phyloP scores from a whole-genome alignment of 35 echinoderm and acorn worm genomes.

The Diadema setosum region DNA sequence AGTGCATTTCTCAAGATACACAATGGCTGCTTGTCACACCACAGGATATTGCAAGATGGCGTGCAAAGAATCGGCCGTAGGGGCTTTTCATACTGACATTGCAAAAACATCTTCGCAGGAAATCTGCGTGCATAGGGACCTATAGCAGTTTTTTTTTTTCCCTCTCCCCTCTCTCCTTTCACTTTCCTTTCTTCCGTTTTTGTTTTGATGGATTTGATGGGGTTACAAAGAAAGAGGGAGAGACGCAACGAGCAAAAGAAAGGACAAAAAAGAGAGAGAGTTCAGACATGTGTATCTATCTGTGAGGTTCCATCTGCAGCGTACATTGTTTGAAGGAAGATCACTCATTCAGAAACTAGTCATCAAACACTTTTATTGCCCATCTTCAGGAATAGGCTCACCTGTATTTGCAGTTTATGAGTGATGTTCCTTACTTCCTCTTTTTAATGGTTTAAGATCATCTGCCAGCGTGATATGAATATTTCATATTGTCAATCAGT shows the following conservation, averaged over 20 bases:
- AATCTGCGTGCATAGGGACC: neutral
- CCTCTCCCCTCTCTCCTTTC: neutral
- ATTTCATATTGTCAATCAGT: neutral
- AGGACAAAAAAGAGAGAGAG: neutral
- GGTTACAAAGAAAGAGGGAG: too few relatives aligned
- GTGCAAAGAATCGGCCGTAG: neutral
- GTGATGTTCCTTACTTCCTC: conserved; percentile 9
- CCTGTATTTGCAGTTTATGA: neutral
- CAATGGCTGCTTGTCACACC: neutral
- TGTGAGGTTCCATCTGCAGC: conserved; percentile 1
- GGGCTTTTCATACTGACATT: conserved; percentile 8
- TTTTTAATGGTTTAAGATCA: neutral
- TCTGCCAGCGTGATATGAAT: neutral
- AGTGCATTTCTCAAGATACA: neutral
- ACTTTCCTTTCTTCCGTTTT: conserved; percentile 23
- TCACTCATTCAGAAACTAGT: neutral
- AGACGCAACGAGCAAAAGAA: too few relatives aligned
- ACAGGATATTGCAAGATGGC: conserved; percentile 20
- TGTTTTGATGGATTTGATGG: conserved; percentile 22
- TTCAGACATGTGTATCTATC: neutral
- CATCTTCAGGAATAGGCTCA: conserved; percentile 1
- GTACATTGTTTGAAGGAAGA: neutral
- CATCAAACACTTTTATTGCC: neutral
- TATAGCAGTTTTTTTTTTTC: neutral
- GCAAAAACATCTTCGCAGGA: conserved; percentile 27